Base-by-base conservation (phyloP, 2,888 invertebrate genomes). In the Machimus atricapillus region DNA sequence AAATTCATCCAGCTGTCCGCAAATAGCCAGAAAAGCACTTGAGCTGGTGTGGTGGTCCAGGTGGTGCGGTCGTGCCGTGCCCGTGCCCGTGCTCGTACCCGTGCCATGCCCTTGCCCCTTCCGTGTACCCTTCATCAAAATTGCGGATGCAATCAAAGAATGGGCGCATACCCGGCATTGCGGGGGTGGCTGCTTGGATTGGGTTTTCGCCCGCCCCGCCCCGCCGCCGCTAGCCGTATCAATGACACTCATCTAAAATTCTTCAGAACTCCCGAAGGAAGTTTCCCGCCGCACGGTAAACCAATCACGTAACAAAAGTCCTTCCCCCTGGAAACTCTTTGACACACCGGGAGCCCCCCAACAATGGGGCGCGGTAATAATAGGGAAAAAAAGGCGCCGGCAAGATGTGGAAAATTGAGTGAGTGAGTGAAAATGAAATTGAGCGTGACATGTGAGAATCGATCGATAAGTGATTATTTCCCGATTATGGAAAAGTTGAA, bases 401-500 rank as follows among this genome's bases (percentile, higher is more conserved):
- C 16, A 46, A 74, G 31, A 74, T 43, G 85, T 85, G 85, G 85
- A 85, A 85, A 85, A 85, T 85, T 85, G 85, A 85, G 85, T 85
- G 85, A 85, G 85, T 74, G 85, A 85, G 85, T 85, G 52, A 74
- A 85, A 85, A 85, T 85, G 85, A 85, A 85, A 85, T 85, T 85
- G 74, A 85, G 85, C 85, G 85, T 85, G 85, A 85, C 85, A 85
- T 74, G 85, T 85, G 85, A 74, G 74, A 85, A 85, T 85, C 74
- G 85, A 85, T 85, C 85, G 85, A 85, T 85, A 85, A 85, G 85
- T 85, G 85, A 85, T 85, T 74, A 85, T 85, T 85, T 85, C 74
- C 85, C 85, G 85, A 85, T 85, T 85, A 85, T 85, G 85, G 85
- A 46, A 85, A 85, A 85, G 85, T 74, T 85, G 74, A 85, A 74